Evolutionary conservation across 2,797 vertebrate species (phyloP).

Genomic region (Acanthurus tractus): DNA sequence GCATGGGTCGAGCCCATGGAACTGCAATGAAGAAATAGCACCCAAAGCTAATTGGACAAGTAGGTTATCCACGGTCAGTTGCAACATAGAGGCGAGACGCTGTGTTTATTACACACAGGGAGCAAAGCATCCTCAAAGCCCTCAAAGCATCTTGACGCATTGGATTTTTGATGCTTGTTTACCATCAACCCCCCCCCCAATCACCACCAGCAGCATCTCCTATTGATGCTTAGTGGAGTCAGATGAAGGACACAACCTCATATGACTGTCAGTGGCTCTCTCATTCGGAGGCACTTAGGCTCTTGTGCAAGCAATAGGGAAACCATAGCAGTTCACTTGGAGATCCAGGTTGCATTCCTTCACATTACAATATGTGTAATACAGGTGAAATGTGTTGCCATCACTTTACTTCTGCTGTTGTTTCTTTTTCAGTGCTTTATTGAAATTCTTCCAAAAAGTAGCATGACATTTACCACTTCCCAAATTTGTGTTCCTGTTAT

Average conservation of each 20-base stretch:
- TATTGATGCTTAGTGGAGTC: conserved; percentile 58
- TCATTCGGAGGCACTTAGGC: conserved; percentile 24
- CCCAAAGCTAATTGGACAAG: conserved; percentile 26
- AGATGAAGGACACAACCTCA: conserved; percentile 68
- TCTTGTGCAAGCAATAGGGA: not conserved
- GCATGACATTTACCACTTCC: not conserved
- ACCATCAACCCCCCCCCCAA: conserved; percentile 8
- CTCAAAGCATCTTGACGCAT: conserved; percentile 45
- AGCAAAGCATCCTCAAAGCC: not conserved
- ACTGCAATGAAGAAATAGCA: conserved; percentile 20
- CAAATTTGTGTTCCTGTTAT: not conserved
- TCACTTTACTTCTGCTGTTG: not conserved
- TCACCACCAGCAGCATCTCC: conserved; percentile 44
- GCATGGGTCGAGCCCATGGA: not conserved
- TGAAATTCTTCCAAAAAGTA: not conserved
- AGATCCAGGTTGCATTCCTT: conserved; percentile 30
- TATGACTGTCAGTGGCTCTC: conserved; percentile 21
- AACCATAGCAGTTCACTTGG: not conserved
- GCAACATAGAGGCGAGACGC: not conserved
- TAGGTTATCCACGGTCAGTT: conserved; percentile 22
- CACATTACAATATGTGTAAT: not conserved
- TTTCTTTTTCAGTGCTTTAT: not conserved
- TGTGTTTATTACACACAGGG: not conserved
- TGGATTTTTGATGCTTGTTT: conserved; percentile 49
- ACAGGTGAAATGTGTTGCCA: not conserved